These are phyloP conservation scores for Euphydryas editha DNA, from an alignment of 2,888 invertebrate species.

Conservation along the genomic window DNA sequence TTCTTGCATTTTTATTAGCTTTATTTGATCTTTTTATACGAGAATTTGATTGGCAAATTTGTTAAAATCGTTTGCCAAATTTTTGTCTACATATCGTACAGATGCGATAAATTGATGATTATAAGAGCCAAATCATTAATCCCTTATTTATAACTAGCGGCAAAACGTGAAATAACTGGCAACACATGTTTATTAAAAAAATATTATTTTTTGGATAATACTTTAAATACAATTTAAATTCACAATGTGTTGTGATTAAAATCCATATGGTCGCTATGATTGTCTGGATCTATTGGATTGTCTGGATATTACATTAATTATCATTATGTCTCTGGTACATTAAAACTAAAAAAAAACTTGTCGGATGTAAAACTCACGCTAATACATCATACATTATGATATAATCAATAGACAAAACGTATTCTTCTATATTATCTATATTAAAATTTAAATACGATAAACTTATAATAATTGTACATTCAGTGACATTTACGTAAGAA, in stretches of 20 bases:
- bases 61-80: not conserved
- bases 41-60: conserved; percentile 15
- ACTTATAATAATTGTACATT: conserved; percentile 37
- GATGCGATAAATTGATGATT: too few relatives aligned
- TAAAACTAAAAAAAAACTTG: not conserved
- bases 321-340: not conserved
- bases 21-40: conserved; percentile 32
- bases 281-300: too few relatives aligned
- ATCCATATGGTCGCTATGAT: too few relatives aligned
- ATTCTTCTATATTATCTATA: too few relatives aligned
- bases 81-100: not conserved
- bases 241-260: too few relatives aligned
- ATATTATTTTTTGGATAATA: too few relatives aligned
- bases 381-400: not conserved
- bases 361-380: not conserved
- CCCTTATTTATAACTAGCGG: too few relatives aligned
- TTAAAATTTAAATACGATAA: conserved; percentile 30
- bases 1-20: conserved; percentile 41
- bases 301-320: too few relatives aligned
- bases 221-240: too few relatives aligned
- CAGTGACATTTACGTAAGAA: conserved; percentile 40
- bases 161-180: too few relatives aligned
- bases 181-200: too few relatives aligned
- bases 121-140: too few relatives aligned
- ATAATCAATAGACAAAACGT: conserved; percentile 7